Percentiles rank a stretch among this genome's conserved stretches.
Evolutionary conservation across 2,113 vertebrate species (phyloP).

Genomic region (Phylloscopus trochiloides): DNA sequence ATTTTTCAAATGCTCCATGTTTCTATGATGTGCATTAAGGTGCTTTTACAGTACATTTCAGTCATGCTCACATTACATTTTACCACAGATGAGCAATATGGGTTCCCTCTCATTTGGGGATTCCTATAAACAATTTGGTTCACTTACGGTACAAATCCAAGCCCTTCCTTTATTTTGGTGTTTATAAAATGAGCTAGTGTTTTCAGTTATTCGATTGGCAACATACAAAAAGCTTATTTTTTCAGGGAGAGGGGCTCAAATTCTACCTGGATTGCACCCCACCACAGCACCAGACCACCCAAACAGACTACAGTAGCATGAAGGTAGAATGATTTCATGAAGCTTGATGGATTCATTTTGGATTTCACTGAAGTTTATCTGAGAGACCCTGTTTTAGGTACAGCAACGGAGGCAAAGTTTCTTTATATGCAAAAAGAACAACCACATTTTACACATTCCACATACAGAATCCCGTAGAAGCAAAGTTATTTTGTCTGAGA

Average conservation of each 20-base stretch:
- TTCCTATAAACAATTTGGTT: not conserved
- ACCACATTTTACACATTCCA: not conserved
- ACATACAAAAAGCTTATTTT: not conserved
- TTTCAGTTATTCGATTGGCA: not conserved
- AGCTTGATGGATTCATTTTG: not conserved
- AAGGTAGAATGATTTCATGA: not conserved
- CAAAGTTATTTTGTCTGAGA: not conserved
- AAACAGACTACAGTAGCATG: fast-evolving
- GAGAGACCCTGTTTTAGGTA: not conserved
- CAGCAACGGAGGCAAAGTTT: not conserved
- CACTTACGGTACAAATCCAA: not conserved
- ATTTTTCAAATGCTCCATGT: not conserved
- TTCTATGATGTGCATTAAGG: not conserved
- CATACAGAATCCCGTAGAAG: not conserved
- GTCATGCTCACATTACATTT: not conserved
- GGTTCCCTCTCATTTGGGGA: not conserved
- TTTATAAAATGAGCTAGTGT: not conserved
- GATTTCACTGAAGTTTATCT: not conserved
- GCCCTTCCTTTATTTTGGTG: not conserved
- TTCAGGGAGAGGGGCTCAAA: not conserved
- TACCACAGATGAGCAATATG: fast-evolving
- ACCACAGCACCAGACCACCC: not conserved
- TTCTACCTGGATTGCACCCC: not conserved
- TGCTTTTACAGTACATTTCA: not conserved
- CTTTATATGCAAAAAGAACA: not conserved